Percentiles rank a stretch among this genome's conserved stretches.
phyloP scores from a whole-genome alignment of 1,140 invertebrate genomes.

The Drosophila seguyi region DNA sequence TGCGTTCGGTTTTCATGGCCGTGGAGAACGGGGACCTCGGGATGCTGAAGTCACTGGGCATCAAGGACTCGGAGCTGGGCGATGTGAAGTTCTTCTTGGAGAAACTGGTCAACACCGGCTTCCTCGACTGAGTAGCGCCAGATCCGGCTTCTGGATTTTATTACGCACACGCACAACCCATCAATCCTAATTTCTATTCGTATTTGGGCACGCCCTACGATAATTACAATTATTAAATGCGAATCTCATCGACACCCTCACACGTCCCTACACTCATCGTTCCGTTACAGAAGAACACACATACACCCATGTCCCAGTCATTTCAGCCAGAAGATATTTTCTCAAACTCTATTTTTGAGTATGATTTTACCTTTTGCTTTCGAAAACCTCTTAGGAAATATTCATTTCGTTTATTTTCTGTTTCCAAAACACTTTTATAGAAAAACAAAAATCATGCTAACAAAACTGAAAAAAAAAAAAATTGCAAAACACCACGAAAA shows the following conservation, averaged over 20 bases:
- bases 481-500: constrained; percentile 54
- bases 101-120: constrained; percentile 98
- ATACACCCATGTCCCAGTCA: constrained; percentile 13
- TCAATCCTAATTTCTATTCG: constrained; percentile 88
- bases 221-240: constrained; percentile 80
- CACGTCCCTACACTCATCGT: constrained; percentile 30
- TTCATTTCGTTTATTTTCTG: constrained; percentile 14
- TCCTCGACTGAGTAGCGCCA: constrained; percentile 94
- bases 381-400: constrained; percentile 6
- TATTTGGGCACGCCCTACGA: constrained; percentile 86
- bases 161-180: constrained; percentile 87
- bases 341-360: constrained; percentile 55
- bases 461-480: constrained; percentile 65
- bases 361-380: constrained; percentile 33
- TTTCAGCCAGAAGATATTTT: constrained; percentile 50
- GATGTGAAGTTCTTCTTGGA: constrained; percentile 99
- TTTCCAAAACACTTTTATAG: constrained; percentile 50
- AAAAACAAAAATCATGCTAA: constrained; percentile 54
- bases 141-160: constrained; percentile 89
- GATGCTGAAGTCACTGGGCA: constrained; percentile 96
- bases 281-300: constrained; percentile 15
- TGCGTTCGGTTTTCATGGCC: constrained; percentile 97
- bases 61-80: constrained; percentile 97
- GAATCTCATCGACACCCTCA: constrained; percentile 18
- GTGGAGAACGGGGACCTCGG: constrained; percentile 98